Conservation (phyloP, 2,888 invertebrate genomes). For the Brenthis daphne region DNA sequence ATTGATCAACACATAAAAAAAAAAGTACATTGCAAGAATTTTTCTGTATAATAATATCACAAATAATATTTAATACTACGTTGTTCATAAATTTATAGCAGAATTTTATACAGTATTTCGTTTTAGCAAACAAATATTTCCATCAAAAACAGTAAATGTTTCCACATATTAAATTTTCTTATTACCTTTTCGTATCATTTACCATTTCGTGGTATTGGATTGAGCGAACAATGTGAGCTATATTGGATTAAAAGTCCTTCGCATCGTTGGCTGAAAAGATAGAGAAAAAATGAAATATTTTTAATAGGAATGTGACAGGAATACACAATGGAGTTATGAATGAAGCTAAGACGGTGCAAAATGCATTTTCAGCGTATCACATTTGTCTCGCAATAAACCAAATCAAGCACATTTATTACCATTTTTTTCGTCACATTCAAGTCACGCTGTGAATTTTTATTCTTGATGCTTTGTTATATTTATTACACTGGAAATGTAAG, state of each 20-base stretch:
- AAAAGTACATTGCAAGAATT: no score
- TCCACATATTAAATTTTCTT: background rate
- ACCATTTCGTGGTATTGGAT: slow-evolving; percentile 11
- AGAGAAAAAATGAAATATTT: slow-evolving; percentile 8
- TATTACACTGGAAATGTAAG: slow-evolving; percentile 22
- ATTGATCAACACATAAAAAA: no score
- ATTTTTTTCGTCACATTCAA: slow-evolving; percentile 14
- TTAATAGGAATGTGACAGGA: slow-evolving; percentile 19
- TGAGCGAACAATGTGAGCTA: slow-evolving; percentile 2
- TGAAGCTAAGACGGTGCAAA: slow-evolving; percentile 26
- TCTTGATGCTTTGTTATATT: slow-evolving; percentile 27
- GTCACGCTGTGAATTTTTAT: slow-evolving; percentile 24
- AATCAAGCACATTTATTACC: slow-evolving; percentile 10
- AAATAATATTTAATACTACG: no score
- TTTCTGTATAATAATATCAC: no score
- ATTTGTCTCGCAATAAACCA: slow-evolving; percentile 16
- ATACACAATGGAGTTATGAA: slow-evolving; percentile 29
- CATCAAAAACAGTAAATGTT: background rate
- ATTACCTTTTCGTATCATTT: background rate
- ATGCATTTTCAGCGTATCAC: slow-evolving; percentile 29
- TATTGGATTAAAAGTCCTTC: background rate
- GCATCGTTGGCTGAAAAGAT: background rate
- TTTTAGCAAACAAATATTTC: background rate
- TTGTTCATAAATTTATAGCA: background rate
- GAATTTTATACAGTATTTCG: slow-evolving; percentile 1